Evolutionary conservation across 2,797 vertebrate genomes (phyloP).

Genomic region (Chaetophractus vellerosus): DNA sequence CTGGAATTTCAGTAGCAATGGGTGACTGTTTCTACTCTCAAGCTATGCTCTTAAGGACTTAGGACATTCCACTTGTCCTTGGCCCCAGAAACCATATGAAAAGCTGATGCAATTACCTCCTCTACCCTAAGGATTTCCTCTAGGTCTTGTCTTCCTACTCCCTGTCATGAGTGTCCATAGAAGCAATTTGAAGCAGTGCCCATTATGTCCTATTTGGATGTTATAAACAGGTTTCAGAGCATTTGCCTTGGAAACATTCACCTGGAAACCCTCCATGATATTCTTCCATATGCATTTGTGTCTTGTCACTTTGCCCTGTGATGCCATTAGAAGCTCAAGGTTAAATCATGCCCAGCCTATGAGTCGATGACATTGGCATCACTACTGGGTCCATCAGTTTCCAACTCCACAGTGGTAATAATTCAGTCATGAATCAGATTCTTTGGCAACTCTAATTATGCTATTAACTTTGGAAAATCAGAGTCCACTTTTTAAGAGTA

Average conservation of each 20-base stretch:
- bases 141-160: background rate
- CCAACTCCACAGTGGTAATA: background rate
- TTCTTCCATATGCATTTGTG: background rate
- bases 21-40: background rate
- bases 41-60: background rate
- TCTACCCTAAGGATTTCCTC: background rate
- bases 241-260: background rate
- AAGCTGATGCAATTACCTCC: background rate
- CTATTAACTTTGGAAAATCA: background rate
- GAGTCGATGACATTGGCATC: background rate
- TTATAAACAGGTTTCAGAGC: background rate
- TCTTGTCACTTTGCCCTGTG: background rate
- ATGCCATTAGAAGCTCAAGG: background rate
- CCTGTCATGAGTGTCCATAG: background rate
- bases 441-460: background rate
- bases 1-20: background rate
- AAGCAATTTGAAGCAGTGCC: background rate
- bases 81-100: background rate
- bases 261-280: background rate
- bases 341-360: background rate
- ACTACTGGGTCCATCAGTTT: fast-evolving
- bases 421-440: background rate
- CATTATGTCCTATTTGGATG: background rate
- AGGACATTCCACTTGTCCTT: background rate
- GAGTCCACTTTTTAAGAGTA: background rate